A percentile compares a stretch with the other conserved stretches of the same genome.
phyloP scores from a whole-genome alignment of 2,888 invertebrate species.

The Leptopilina syphax region DNA sequence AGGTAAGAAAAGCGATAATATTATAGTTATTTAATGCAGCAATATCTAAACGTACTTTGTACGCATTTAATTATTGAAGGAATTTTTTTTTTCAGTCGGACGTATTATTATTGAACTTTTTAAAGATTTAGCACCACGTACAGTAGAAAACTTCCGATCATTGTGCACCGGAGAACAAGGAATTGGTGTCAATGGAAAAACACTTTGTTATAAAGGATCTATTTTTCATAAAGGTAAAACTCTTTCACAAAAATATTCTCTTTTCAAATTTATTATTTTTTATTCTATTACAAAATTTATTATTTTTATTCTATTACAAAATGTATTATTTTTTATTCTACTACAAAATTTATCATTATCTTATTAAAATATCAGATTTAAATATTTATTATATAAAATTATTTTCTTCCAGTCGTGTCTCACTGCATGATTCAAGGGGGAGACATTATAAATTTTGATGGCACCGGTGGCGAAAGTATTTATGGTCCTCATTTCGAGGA shows the following conservation, averaged over 20 bases:
- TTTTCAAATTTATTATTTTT: neutral
- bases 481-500: constrained; percentile 94
- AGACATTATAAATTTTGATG: constrained; percentile 88
- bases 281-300: neutral
- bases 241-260: constrained; percentile 13
- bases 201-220: constrained; percentile 90
- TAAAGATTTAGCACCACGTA: constrained; percentile 89
- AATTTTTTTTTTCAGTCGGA: constrained; percentile 80
- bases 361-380: no score
- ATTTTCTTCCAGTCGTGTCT: constrained; percentile 82
- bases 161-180: constrained; percentile 96
- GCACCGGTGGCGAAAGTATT: constrained; percentile 95
- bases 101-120: constrained; percentile 92
- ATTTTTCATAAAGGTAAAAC: constrained; percentile 86
- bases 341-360: neutral
- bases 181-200: constrained; percentile 82
- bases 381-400: neutral
- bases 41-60: neutral
- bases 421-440: constrained; percentile 95
- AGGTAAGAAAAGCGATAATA: no score
- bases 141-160: constrained; percentile 94
- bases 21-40: no score
- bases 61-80: neutral
- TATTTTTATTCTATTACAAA: neutral
- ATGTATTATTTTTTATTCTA: neutral